These are phyloP conservation scores for Orycteropus afer DNA, from an alignment of 2,113 vertebrate genomes.

Conservation along the genomic window DNA sequence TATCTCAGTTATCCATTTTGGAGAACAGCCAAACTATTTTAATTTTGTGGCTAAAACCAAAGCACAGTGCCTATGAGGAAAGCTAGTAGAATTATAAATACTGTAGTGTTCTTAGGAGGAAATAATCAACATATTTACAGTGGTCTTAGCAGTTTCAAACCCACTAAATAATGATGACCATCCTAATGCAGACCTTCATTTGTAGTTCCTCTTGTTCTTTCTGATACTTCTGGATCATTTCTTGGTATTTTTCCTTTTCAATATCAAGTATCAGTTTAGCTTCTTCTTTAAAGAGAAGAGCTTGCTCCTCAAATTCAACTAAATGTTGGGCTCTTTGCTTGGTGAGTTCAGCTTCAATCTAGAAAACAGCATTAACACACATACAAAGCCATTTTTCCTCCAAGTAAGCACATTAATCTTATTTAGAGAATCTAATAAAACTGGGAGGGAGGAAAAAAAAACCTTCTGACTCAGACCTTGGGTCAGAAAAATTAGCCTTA, in stretches of 20 bases:
- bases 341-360: slow-evolving; percentile 87
- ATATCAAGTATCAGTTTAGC: slow-evolving; percentile 86
- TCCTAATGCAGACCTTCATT: slow-evolving; percentile 85
- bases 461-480: background rate
- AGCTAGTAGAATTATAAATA: background rate
- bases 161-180: background rate
- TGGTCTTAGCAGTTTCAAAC: background rate
- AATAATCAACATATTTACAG: background rate
- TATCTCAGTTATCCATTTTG: background rate
- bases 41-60: background rate
- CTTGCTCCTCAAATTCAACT: slow-evolving; percentile 83
- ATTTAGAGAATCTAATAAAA: background rate
- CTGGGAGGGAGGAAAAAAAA: background rate
- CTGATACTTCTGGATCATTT: slow-evolving; percentile 87
- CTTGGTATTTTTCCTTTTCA: slow-evolving; percentile 90
- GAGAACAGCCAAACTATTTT: background rate
- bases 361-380: slow-evolving; percentile 46
- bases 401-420: background rate
- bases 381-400: background rate
- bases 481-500: slow-evolving; percentile 31
- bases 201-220: slow-evolving; percentile 86
- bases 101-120: background rate
- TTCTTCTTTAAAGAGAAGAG: slow-evolving; percentile 86
- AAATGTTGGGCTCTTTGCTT: slow-evolving; percentile 84
- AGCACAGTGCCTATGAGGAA: background rate